Base-by-base conservation (phyloP, 2,113 vertebrate genomes). In the Ceratotherium simum region DNA sequence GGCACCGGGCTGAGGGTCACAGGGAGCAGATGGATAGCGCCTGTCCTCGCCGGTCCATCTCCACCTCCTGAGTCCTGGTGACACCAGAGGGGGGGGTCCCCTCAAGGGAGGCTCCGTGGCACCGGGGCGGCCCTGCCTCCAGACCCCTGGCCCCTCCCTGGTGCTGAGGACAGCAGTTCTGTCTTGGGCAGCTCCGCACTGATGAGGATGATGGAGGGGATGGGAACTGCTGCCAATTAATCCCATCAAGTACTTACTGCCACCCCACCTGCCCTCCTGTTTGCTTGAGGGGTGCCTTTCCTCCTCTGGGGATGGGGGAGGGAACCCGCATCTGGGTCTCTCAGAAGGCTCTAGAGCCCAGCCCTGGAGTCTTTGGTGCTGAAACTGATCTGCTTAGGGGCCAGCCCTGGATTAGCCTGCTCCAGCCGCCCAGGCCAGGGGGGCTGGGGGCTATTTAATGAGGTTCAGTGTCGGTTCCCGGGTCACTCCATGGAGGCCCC, bases 211-310 rank as follows among this genome's bases (percentile, higher is more conserved):
- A 98, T 98, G 97, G 98, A 98, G 98, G 98, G 99, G 98, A 97
- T 97, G 98, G 98, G 99, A 99, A 99, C 98, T 97, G 96, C 98
- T 98, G 98, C 98, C 97, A 98, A 99, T 99, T 99, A 99, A 99
- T 99, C 99, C 98, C 98, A 97, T 99, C 99, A 99, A 99, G 99
- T 98, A 98, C 99, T 99, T 99, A 99, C 97, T 98, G 98, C 98
- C 98, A 93, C 96, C 99, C 99, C 99, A 99, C 99, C 99, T 99
- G 99, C 91, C 97, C 46, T 81, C 70, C 60, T 64, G 48, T 20
- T 36, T 72, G 42, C 76, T 29, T 64, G 85, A 83, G 65, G 87
- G 14, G 18, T 16, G n/a, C 6, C 76, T 27, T 9, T 48, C 21
- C 20, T 39, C 58, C 36, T 51, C 20, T 20, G 4, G 31, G 46